Evolutionary conservation across 2,797 vertebrate species (phyloP), one percentile per base, ranked within the genome.

Genomic region (Coranthus polyacanthus): DNA sequence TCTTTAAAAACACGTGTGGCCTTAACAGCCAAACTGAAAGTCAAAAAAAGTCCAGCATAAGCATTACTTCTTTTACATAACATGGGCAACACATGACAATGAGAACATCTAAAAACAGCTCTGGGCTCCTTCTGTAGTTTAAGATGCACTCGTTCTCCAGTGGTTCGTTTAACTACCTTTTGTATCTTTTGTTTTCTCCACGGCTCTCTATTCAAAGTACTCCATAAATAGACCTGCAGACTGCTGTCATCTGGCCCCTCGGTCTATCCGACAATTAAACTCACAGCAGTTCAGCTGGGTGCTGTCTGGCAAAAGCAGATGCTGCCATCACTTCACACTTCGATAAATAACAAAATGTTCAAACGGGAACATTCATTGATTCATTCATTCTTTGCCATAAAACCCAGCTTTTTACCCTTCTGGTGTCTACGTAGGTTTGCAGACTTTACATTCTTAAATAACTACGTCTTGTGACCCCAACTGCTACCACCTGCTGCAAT

Each of bases 181-280:
- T 74, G 37, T 55, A 64, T 72, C 49, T 55, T 79, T 75, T 70
- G 43, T 59, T 66, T 66, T 52, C 66, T 54, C 63, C 37, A 12
- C 39, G 50, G 49, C 43, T 20, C 46, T 54, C 36, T 77, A 34
- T 68, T 79, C 52, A 79, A 78, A 84, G 66, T 17, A n/a, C 17
- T n/a, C 59, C 64, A 63, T 66, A 76, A 81, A 82, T 78, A 82
- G 52, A 43, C n/a, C 0, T n/a, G 7, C 17, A 57, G 45, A 16
- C 55, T 32, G 60, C 43, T 54, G 63, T 17, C 46, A 36, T 34
- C 62, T 37, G 41, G 51, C 36, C 24, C 5, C 37, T 0, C 24
- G 53, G 42, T 62, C 50, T 54, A 20, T 50, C 12, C 36, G 59
- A 37, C 15, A 53, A 17, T 51, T 44, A 44, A 46, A 12, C 34